Conservation (phyloP, 2,888 invertebrate species). For the Napeogenes sylphis region DNA sequence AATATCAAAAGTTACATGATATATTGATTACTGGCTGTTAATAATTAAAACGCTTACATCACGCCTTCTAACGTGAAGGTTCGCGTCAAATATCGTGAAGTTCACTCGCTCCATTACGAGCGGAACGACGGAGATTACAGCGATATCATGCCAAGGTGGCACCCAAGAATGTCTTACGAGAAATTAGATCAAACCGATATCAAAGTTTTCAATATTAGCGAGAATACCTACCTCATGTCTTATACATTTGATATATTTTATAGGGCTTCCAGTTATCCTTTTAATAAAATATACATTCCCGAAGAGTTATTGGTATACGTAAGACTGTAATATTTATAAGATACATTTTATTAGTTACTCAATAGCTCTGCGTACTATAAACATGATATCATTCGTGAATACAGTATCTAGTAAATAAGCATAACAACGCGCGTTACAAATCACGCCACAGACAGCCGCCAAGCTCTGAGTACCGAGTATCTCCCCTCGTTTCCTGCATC, state of each 20-base stretch:
- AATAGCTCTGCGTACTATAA: conserved; percentile 12
- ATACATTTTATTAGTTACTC: background rate
- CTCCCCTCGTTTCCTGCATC: conserved; percentile 71
- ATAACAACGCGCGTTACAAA: conserved; percentile 57
- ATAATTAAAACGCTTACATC: background rate
- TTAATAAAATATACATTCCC: background rate
- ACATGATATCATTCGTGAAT: conserved; percentile 46
- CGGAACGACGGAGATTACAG: conserved; percentile 49
- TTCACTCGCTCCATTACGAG: conserved; percentile 49
- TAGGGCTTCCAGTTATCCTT: background rate
- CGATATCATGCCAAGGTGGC: conserved; percentile 45
- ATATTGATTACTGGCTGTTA: too few relatives aligned
- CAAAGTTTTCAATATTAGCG: conserved; percentile 4
- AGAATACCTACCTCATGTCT: background rate
- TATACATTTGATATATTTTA: conserved; percentile 8
- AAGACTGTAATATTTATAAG: too few relatives aligned
- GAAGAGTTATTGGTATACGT: too few relatives aligned
- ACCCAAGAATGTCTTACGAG: conserved; percentile 38
- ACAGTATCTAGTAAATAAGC: conserved; percentile 43
- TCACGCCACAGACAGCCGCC: conserved; percentile 57
- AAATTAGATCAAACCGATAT: conserved; percentile 37
- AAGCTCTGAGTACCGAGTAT: conserved; percentile 49
- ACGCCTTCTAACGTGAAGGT: conserved; percentile 14
- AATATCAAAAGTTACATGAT: too few relatives aligned
- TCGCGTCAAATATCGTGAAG: conserved; percentile 32